Base-by-base conservation (phyloP, 2,797 vertebrate genomes). In the Pseudocheirus occidentalis region DNA sequence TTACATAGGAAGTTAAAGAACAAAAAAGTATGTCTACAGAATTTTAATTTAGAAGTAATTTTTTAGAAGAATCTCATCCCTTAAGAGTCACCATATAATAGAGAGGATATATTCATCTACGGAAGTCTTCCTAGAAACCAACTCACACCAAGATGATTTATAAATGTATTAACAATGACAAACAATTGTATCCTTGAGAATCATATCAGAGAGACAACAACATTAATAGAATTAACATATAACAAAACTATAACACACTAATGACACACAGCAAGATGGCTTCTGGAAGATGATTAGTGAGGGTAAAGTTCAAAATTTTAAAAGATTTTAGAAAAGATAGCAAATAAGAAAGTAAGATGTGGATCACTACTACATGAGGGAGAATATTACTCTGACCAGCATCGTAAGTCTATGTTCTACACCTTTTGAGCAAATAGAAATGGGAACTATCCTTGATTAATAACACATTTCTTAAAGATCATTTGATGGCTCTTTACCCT, bases 41-140 rank as follows among this genome's bases (percentile, higher is more conserved):
- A 97, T 97, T 96, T 97, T 95, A 98, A 98, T 97, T 94, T 96
- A 96, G 93, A 95, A 97, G 97, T 93, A 94, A 90, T 93, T 95
- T 95, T 73, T 7, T 0, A 12, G 96, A 95, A 97, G 97, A 97
- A 97, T 97, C 96, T 90, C 94, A 94, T 92, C 92, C n/a, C 66
- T 55, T 94, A 95, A 98, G 97, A 97, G 92, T 94, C 87, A 96
- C 90, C 50, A 95, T 95, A 95, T 96, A 96, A 95, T 97, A 90
- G 90, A 93, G 56, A 54, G 95, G 59, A 94, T 95, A 11, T 96
- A 97, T 28, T 93, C 91, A 54, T 96, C 56, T 95, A 54, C 94
- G 93, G 93, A 96, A 96, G 2, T 87, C 73, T 97, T 98, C 95
- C 92, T 96, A 96, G 92, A 97, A 95, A 73, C 73, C 93, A 94